A percentile compares a stretch with the other conserved stretches of the same genome.
These are phyloP conservation scores for Drosophila bocqueti DNA, from an alignment of 1,140 invertebrate species.

Conservation along the genomic window DNA sequence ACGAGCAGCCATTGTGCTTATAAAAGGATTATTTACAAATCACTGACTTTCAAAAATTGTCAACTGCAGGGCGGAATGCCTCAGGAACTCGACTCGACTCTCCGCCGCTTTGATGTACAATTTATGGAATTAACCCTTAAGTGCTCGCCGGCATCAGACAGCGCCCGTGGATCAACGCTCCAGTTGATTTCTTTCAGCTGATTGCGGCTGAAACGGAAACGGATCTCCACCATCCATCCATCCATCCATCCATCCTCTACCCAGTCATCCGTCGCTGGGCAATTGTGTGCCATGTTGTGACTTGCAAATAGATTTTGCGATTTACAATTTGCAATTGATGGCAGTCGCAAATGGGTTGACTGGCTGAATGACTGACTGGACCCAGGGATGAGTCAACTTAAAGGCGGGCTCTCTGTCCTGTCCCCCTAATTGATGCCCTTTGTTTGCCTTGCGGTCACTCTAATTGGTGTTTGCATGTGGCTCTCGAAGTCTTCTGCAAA, in stretches of 20 bases:
- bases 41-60: conserved; percentile 84
- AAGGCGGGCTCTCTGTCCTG: conserved; percentile 21
- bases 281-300: conserved; percentile 65
- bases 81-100: conserved; percentile 10
- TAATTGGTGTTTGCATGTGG: conserved; percentile 83
- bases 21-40: conserved; percentile 84
- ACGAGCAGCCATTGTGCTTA: conserved; percentile 79
- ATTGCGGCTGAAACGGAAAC: conserved; percentile 68
- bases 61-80: conserved; percentile 80
- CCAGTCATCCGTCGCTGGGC: conserved; percentile 18
- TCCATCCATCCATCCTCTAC: conserved; percentile 4
- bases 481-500: conserved; percentile 74
- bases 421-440: conserved; percentile 76
- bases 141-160: conserved; percentile 66
- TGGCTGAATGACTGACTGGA: conserved; percentile 11
- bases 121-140: conserved; percentile 84
- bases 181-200: conserved; percentile 80
- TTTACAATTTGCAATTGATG: conserved; percentile 49
- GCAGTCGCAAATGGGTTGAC: conserved; percentile 15
- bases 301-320: conserved; percentile 45
- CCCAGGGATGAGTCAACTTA: conserved; percentile 9
- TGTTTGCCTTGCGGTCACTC: conserved; percentile 80
- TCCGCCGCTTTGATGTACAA: conserved; percentile 75
- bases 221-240: conserved; percentile 49
- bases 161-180: conserved; percentile 43